Base-by-base conservation (phyloP, 2,888 invertebrate species). In the Mesoligia furuncula region DNA sequence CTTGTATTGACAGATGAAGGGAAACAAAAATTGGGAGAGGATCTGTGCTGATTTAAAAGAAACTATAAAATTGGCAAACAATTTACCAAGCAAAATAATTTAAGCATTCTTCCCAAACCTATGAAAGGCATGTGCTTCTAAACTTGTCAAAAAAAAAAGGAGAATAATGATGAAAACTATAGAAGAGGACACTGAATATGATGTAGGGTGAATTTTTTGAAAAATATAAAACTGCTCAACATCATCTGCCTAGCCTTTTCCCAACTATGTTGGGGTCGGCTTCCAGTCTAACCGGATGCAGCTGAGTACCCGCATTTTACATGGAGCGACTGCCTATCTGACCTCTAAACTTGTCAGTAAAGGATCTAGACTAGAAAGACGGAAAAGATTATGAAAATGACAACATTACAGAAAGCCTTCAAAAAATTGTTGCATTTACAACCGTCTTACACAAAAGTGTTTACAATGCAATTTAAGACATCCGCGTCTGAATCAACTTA, bases 401-500 rank as follows among this genome's bases (percentile, higher is more conserved):
- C 27, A 57, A 24, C 3, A 11, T 54, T 36, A 48, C 36, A 8
- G 17, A 2, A 48, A 65, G 13, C 9, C 17, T 5, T 11, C 2
- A 36, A 81, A 42, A 0, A 45, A n/a, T 17, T 15, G 9, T n/a
- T 51, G 42, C 67, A 65, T 54, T 15, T 65, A 62, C 11, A 15
- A 42, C 7, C 15, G 24, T 66, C 20, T 73, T 61, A 62, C 48
- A 85, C 76, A 83, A 83, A 59, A 65, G 20, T 48, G 36, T 61
- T 64, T 67, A 71, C 17, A 62, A 17, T 85, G 73, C 59, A 73
- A 36, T 75, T 79, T 67, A 75, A 83, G 31, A 79, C 73, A 86
- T 86, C 83, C 79, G 83, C 65, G 70, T 79, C 17, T 42, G 66
- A 83, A 82, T 75, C 70, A 64, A 66, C 72, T 75, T 73, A 78